These are phyloP conservation scores for Eublepharis macularius DNA, from an alignment of 2,113 vertebrate species.

Conservation along the genomic window DNA sequence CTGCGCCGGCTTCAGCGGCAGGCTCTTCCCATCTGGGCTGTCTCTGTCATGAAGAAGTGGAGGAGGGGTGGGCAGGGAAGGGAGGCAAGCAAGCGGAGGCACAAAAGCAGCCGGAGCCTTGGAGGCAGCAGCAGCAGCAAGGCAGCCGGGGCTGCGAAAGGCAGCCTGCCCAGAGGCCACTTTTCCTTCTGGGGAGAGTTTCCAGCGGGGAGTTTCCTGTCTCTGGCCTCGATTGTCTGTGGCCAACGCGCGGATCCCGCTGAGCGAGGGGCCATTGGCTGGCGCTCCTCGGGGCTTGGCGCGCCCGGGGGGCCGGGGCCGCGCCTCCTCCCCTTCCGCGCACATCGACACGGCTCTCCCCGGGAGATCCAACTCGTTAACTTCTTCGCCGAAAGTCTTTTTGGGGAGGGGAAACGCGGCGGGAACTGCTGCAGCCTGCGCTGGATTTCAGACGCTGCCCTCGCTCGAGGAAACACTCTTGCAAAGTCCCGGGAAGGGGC, in stretches of 20 bases:
- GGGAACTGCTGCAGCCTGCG: neutral
- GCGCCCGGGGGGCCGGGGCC: neutral
- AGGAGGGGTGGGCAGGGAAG: constrained; percentile 51
- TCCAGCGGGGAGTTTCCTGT: constrained; percentile 21
- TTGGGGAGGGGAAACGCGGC: neutral
- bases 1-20: constrained; percentile 54
- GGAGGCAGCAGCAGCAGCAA: neutral
- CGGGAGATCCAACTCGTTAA: neutral
- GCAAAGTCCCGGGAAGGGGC: neutral
- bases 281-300: neutral
- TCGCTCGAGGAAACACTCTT: neutral
- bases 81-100: constrained; percentile 31
- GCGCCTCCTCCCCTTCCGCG: too few species aligned
- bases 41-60: constrained; percentile 62
- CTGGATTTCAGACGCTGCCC: neutral
- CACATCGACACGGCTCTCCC: neutral
- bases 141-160: neutral
- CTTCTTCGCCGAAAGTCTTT: neutral
- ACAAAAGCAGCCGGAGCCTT: constrained; percentile 35
- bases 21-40: constrained; percentile 61
- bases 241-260: neutral
- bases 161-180: constrained; percentile 2
- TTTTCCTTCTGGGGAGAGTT: constrained; percentile 33
- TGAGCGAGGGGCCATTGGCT: neutral
- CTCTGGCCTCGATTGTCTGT: neutral